phyloP scores from a whole-genome alignment of 1,140 invertebrate species.

The Nixonia krombeini region DNA sequence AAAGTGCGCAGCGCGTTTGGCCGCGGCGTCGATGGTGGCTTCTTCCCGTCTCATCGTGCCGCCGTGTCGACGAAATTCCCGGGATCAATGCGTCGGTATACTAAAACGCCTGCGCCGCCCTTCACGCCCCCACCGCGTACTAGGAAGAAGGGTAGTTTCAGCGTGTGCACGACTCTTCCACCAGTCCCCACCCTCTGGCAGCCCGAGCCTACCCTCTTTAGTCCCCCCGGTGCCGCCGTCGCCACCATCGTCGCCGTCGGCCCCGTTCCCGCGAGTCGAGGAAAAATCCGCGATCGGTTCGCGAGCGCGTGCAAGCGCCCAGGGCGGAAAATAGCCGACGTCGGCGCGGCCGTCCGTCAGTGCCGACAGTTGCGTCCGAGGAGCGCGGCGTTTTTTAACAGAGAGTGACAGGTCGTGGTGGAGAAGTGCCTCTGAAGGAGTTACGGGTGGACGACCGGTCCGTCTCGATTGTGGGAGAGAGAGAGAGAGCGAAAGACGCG shows the following conservation, averaged over 20 bases:
- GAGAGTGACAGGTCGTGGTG: no score
- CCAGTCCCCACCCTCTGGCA: slow-evolving; percentile 8
- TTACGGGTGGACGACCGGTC: no score
- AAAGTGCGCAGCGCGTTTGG: neutral
- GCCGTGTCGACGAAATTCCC: slow-evolving; percentile 59
- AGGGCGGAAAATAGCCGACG: no score
- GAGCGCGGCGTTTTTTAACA: no score
- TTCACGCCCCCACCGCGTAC: slow-evolving; percentile 8
- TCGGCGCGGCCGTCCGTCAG: no score
- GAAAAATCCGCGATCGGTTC: no score
- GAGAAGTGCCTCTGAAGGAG: no score
- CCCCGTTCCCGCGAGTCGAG: slow-evolving; percentile 71
- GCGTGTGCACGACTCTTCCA: slow-evolving; percentile 10
- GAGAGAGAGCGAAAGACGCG: no score
- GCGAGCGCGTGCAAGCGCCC: no score
- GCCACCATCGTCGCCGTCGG: slow-evolving; percentile 51
- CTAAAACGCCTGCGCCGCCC: slow-evolving; percentile 67
- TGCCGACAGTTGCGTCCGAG: no score
- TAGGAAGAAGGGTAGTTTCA: slow-evolving; percentile 14
- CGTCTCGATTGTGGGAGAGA: no score
- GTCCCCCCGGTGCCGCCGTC: slow-evolving; percentile 11
- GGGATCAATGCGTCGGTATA: slow-evolving; percentile 68
- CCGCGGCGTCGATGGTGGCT: neutral
- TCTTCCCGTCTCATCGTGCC: slow-evolving; percentile 1
- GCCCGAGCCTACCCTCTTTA: slow-evolving; percentile 11